Base-by-base conservation (phyloP, 2,797 vertebrate species). In the Pseudomugil tenellus region DNA sequence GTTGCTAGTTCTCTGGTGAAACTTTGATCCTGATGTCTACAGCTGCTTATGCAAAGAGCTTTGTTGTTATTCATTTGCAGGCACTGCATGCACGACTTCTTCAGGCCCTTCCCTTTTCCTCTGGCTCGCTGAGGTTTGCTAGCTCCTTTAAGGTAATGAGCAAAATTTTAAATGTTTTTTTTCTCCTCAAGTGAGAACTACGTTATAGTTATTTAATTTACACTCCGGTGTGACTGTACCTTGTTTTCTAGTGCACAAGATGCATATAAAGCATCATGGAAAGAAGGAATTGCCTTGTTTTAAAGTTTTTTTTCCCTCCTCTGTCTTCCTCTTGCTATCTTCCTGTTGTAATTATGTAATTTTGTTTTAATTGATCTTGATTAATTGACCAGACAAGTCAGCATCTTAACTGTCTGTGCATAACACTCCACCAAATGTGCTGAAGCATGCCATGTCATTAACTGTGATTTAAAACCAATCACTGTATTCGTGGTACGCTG, bases 61-160 rank as follows among this genome's bases (percentile, higher is more conserved):
- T 29, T 60, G 6, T 39, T 10, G 1, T 70, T 13, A 70, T 66
- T 76, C 9, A 2, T 77, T 68, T 58, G 19, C 72, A 95, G 94
- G 87, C 84, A 73, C 84, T 94, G 29, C 85, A 86, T 51, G 87
- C 89, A 78, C 87, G 88, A 67, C 76, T 89, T 13, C 53, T 86
- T 49, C 88, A 86, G 68, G 53, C 87, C 17, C 82, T 91, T 55
- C 78, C 89, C 10, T 69, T 82, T 19, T 84, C 78, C 34, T 68
- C 84, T 13, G 80, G 90, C 32, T 78, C 90, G 0, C 77, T 87
- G 77, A 84, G 94, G 43, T 90, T 84, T 1, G 53, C 87, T 88
- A 95, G 93, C 74, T 91, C 91, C 67, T 95, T 95, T 58, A 95
- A 95, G 94, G 94, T 95, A 94, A 87, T 19, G 5, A 37, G 9